These are phyloP conservation scores for Cancer borealis DNA, from an alignment of 2,888 invertebrate genomes.

Conservation along the genomic window DNA sequence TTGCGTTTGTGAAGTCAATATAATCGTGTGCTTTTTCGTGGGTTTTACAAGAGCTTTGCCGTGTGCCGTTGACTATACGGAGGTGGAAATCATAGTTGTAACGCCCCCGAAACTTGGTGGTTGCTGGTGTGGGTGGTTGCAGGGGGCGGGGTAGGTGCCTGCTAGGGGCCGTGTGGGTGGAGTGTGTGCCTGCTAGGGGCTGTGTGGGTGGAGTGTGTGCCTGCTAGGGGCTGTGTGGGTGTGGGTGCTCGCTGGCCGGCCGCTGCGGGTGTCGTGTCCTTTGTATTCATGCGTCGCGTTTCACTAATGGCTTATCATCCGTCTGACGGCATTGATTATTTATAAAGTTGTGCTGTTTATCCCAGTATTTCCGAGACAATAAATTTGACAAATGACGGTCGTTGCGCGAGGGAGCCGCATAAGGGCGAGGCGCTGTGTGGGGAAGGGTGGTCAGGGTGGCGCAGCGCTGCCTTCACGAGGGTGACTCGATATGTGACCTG, in stretches of 20 bases:
- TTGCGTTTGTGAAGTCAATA: background rate
- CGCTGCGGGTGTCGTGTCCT: background rate
- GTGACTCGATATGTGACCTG: background rate
- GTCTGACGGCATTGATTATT: slow-evolving; percentile 42
- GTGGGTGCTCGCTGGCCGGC: background rate
- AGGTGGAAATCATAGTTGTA: background rate
- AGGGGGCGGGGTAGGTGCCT: background rate
- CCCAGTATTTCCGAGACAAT: slow-evolving; percentile 29
- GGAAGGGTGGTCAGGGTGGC: background rate
- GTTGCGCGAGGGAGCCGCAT: background rate
- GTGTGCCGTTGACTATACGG: background rate
- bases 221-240: background rate
- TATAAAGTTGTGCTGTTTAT: slow-evolving; percentile 37
- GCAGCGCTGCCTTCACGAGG: background rate
- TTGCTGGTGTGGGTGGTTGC: background rate
- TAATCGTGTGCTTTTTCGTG: background rate
- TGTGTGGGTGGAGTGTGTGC: background rate
- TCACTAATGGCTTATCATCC: slow-evolving; percentile 51
- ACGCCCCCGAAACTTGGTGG: background rate
- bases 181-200: background rate
- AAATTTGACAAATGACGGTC: slow-evolving; percentile 1
- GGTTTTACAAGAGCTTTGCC: background rate
- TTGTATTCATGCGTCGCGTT: slow-evolving; percentile 9
- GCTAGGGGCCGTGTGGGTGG: background rate
- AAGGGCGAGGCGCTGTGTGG: background rate